These are phyloP conservation scores for Andrena haemorrhoa DNA, from an alignment of 2,888 invertebrate genomes.

Conservation along the genomic window DNA sequence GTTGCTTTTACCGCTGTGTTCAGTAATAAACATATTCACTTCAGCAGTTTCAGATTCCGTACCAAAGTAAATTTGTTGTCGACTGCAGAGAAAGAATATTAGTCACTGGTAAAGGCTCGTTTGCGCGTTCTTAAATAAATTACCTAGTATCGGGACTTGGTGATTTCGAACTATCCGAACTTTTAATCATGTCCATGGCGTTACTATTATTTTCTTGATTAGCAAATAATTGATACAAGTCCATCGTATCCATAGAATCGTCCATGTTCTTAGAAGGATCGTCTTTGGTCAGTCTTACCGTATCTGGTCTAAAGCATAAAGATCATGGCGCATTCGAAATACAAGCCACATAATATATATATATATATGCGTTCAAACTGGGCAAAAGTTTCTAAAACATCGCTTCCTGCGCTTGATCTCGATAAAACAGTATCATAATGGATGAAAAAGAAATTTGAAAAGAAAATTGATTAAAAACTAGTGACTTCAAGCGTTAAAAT, in stretches of 20 bases:
- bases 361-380: too few relatives aligned
- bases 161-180: constrained; percentile 80
- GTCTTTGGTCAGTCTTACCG: constrained; percentile 84
- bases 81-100: constrained; percentile 40
- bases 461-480: too few relatives aligned
- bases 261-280: constrained; percentile 85
- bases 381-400: too few relatives aligned
- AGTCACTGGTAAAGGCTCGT: background rate
- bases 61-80: constrained; percentile 87
- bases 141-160: constrained; percentile 77
- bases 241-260: constrained; percentile 88
- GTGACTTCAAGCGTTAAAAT: too few relatives aligned
- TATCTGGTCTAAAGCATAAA: constrained; percentile 79
- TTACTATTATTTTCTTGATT: constrained; percentile 82
- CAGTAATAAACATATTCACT: constrained; percentile 88
- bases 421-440: background rate
- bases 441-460: too few relatives aligned
- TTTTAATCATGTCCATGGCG: constrained; percentile 74
- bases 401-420: background rate
- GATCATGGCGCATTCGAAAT: constrained; percentile 9
- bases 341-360: constrained; percentile 21
- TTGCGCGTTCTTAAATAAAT: background rate
- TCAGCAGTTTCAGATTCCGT: constrained; percentile 88
- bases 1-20: constrained; percentile 84
- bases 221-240: constrained; percentile 88